These are phyloP conservation scores for Drosophila lowei DNA, from an alignment of 1,140 invertebrate genomes.

Conservation along the genomic window DNA sequence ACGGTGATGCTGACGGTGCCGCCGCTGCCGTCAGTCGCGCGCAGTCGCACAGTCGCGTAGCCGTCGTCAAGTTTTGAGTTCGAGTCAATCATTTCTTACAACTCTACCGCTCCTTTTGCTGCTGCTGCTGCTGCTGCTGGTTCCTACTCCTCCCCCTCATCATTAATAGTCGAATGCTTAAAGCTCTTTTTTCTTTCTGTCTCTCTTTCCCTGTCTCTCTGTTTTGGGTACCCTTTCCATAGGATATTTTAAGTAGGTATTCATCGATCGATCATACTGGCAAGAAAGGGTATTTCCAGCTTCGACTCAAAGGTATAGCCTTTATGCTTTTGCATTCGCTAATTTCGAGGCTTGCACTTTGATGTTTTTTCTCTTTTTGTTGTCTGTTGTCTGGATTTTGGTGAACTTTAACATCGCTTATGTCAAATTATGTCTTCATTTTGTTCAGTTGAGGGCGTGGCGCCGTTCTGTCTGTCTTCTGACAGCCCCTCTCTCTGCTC, in stretches of 20 bases:
- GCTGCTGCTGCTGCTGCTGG: too few relatives aligned
- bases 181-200: neutral
- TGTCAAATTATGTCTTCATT: slow-evolving; percentile 80
- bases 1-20: too few relatives aligned
- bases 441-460: slow-evolving; percentile 56
- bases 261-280: too few relatives aligned
- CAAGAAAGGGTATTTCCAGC: too few relatives aligned
- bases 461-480: slow-evolving; percentile 44
- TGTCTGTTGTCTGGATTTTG: slow-evolving; percentile 49
- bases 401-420: slow-evolving; percentile 80
- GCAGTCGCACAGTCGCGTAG: slow-evolving; percentile 9
- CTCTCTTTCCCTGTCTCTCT: too few relatives aligned
- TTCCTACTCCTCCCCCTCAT: slow-evolving; percentile 34
- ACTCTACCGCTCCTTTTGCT: too few relatives aligned
- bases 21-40: neutral
- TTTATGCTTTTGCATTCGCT: too few relatives aligned
- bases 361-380: neutral
- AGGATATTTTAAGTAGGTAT: neutral
- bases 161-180: slow-evolving; percentile 26
- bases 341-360: neutral
- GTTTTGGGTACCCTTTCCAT: slow-evolving; percentile 1
- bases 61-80: slow-evolving; percentile 49
- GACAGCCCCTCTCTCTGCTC: neutral
- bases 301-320: too few relatives aligned
- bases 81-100: slow-evolving; percentile 55